A percentile compares a stretch with the other conserved stretches of the same genome.
Conservation (phyloP, 2,888 invertebrate genomes). For the Acleris holmiana region DNA sequence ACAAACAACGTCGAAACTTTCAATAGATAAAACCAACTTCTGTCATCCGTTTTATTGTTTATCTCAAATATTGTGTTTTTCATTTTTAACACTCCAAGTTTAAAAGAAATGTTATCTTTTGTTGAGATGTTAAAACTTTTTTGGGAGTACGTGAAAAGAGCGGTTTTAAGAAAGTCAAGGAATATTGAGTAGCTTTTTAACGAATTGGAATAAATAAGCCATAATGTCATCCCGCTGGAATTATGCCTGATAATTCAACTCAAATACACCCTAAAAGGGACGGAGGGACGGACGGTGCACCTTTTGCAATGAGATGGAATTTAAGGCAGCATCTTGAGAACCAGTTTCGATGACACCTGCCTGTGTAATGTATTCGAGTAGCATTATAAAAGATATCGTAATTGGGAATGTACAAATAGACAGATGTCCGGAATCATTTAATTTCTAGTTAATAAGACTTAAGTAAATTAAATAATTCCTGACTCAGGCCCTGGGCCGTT, state of each 20-base stretch:
- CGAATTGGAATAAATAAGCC: constrained; percentile 6
- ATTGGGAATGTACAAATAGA: not conserved
- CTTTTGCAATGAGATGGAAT: constrained; percentile 26
- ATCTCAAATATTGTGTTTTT: not conserved
- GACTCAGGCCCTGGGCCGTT: too few relatives aligned
- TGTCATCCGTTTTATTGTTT: constrained; percentile 1
- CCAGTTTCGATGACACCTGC: constrained; percentile 42
- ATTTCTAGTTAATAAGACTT: not conserved
- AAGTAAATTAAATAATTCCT: too few relatives aligned
- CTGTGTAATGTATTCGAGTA: constrained; percentile 17
- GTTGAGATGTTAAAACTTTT: constrained; percentile 15
- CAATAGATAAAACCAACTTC: constrained; percentile 6
- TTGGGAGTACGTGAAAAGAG: constrained; percentile 22
- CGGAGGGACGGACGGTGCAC: constrained; percentile 5
- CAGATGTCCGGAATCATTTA: constrained; percentile 2
- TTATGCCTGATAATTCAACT: constrained; percentile 1
- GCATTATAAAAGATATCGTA: constrained; percentile 3
- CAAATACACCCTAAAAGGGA: constrained; percentile 2
- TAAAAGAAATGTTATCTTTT: constrained; percentile 18
- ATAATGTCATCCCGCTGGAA: constrained; percentile 5
- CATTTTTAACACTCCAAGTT: constrained; percentile 8
- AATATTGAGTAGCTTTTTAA: constrained; percentile 11
- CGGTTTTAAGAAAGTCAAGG: constrained; percentile 15
- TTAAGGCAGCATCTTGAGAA: constrained; percentile 29
- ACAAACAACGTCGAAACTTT: constrained; percentile 4